Conservation (phyloP, 2,113 vertebrate genomes). For the Leptocoma aspasia region DNA sequence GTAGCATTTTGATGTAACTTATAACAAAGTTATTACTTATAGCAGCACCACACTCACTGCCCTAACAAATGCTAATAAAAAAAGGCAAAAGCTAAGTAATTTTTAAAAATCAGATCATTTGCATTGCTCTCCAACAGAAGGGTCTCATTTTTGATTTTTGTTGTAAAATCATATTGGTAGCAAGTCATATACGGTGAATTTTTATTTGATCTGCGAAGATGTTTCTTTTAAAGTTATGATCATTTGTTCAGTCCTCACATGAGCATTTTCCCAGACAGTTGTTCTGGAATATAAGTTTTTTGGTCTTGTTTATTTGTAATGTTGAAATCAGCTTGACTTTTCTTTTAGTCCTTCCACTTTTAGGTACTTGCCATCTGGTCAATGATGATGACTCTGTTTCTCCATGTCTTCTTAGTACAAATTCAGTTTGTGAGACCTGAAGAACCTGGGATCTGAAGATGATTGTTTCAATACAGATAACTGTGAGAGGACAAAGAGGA, state of each 20-base stretch:
- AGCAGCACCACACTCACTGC: not conserved
- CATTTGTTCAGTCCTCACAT: not conserved
- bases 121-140: not conserved
- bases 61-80: not conserved
- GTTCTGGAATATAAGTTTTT: rapidly evolving
- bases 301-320: not conserved
- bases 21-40: not conserved
- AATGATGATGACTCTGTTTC: not conserved
- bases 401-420: not conserved
- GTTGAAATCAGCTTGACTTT: not conserved
- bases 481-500: not conserved
- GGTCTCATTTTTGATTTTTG: not conserved
- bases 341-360: not conserved
- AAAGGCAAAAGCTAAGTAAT: not conserved
- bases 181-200: not conserved
- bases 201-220: not conserved
- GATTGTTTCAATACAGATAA: not conserved
- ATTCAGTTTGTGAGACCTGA: not conserved
- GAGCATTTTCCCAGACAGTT: not conserved
- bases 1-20: not conserved
- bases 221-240: not conserved
- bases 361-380: not conserved
- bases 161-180: not conserved
- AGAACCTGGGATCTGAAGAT: not conserved
- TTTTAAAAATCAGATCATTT: not conserved